Evolutionary conservation across 2,113 vertebrate species (phyloP).

Genomic region (Corythaeola cristata): DNA sequence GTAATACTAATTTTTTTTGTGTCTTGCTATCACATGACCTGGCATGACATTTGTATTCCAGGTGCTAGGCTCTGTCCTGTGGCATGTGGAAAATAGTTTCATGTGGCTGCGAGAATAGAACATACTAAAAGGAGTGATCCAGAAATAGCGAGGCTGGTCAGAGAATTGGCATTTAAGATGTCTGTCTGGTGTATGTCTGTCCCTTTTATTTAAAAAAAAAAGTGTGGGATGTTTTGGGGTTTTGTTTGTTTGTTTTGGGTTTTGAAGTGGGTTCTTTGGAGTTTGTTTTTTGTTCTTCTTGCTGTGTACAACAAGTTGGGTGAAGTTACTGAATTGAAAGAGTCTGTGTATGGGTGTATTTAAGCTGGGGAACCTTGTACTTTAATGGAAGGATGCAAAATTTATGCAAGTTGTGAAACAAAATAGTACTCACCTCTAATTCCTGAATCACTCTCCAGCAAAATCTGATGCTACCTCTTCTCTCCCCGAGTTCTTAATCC

Average conservation of each 20-base stretch:
- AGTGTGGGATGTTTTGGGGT: not conserved
- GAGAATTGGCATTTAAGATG: not conserved
- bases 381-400: not conserved
- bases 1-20: not conserved
- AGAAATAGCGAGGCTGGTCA: slow-evolving; percentile 1
- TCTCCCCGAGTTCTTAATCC: not conserved
- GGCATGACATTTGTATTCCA: not conserved
- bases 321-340: not conserved
- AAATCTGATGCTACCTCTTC: not conserved
- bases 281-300: not conserved
- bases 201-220: not conserved
- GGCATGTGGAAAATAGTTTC: not conserved
- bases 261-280: not conserved
- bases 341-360: not conserved
- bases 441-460: not conserved
- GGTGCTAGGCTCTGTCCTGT: not conserved
- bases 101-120: not conserved
- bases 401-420: not conserved
- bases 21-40: not conserved
- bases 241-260: not conserved
- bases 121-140: not conserved
- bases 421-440: not conserved
- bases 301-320: not conserved
- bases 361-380: not conserved
- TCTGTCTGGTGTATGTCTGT: not conserved